These are phyloP conservation scores for Arbacia lixula DNA, from an alignment of 53 echinoderm and acorn worm genomes.

Conservation along the genomic window DNA sequence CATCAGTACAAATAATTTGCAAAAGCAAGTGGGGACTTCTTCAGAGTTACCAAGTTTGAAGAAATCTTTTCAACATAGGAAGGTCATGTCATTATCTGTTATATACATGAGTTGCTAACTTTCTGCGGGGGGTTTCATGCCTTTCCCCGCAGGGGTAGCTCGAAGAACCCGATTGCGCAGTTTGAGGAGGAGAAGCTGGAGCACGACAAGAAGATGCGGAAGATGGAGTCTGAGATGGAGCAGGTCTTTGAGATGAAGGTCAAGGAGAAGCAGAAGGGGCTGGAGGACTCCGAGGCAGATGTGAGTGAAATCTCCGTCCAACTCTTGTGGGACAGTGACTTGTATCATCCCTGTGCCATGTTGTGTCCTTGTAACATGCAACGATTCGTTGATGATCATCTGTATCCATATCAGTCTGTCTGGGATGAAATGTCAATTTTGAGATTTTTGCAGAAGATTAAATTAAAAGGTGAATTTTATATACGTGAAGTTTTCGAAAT, in stretches of 20 bases:
- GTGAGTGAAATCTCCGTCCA: slow-evolving; percentile 52
- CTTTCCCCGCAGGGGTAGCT: slow-evolving; percentile 57
- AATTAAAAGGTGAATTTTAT: too few species aligned
- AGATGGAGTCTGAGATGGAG: slow-evolving; percentile 99
- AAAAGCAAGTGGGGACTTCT: too few species aligned
- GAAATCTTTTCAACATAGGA: too few species aligned
- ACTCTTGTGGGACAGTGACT: not conserved
- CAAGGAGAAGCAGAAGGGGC: slow-evolving; percentile 96
- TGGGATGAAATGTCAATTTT: too few species aligned
- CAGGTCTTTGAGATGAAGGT: slow-evolving; percentile 99
- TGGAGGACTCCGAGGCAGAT: slow-evolving; percentile 96
- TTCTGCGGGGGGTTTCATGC: not conserved
- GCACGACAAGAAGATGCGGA: slow-evolving; percentile 97
- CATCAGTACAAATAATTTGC: too few species aligned
- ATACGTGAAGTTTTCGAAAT: too few species aligned
- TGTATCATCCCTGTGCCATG: too few species aligned
- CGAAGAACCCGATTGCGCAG: slow-evolving; percentile 96
- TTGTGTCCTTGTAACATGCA: too few species aligned
- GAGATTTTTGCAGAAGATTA: too few species aligned
- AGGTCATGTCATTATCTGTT: not conserved
- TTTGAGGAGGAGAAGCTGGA: slow-evolving; percentile 98
- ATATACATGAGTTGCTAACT: not conserved
- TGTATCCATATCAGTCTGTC: too few species aligned
- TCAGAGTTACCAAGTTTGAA: too few species aligned
- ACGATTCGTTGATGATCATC: too few species aligned